Evolutionary conservation across 2,888 invertebrate genomes (phyloP).

Genomic region (Drosophila anomelani): DNA sequence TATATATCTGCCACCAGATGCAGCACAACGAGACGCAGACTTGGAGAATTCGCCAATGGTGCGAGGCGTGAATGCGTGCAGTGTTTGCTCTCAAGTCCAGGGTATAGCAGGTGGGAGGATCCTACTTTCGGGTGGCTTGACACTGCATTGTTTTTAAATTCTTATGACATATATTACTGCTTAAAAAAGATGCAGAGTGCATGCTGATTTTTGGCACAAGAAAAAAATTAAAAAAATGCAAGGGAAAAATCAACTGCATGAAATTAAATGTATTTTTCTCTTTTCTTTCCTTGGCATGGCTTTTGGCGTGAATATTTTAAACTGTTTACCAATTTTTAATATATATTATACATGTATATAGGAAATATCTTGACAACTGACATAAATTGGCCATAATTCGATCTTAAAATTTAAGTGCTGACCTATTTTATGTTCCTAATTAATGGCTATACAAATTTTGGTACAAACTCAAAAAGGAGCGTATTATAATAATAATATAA

Average conservation of each 20-base stretch:
- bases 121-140: not conserved
- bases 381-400: conserved; percentile 8
- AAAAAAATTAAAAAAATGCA: conserved; percentile 2
- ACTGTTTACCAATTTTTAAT: conserved; percentile 2
- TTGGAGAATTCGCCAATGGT: conserved; percentile 64
- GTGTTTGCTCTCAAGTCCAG: conserved; percentile 19
- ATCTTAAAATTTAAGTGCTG: not conserved
- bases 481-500: too few species aligned
- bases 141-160: not conserved
- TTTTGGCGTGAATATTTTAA: not conserved
- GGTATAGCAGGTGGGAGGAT: conserved; percentile 10
- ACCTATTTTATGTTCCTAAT: not conserved
- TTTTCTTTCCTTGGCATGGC: not conserved
- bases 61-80: conserved; percentile 25
- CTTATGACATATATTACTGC: not conserved
- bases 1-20: conserved; percentile 46
- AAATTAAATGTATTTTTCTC: conserved; percentile 3
- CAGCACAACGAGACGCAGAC: conserved; percentile 48
- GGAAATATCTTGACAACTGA: conserved; percentile 3
- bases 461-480: not conserved
- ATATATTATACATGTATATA: conserved; percentile 1
- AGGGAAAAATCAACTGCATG: not conserved
- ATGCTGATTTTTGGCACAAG: not conserved
- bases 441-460: not conserved
- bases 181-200: not conserved